Conservation (phyloP, 2,888 invertebrate genomes). For the Ceramica pisi region DNA sequence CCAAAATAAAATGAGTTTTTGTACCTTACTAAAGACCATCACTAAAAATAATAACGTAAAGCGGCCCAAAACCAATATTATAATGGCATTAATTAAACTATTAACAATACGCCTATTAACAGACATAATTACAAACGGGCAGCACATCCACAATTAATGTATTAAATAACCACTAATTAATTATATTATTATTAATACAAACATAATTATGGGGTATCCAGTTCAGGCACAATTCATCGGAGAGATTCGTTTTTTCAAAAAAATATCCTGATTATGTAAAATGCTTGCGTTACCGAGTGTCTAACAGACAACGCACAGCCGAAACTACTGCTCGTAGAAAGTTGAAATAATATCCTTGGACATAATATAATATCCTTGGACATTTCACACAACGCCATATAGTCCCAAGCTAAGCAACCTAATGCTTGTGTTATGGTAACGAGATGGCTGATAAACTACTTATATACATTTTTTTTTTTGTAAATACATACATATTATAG, state of each 20-base stretch:
- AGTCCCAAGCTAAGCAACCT: too few relatives aligned
- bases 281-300: too few relatives aligned
- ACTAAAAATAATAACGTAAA: conserved; percentile 5
- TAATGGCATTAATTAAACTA: conserved; percentile 28
- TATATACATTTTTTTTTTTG: too few relatives aligned
- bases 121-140: background rate
- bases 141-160: background rate
- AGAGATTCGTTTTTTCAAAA: background rate
- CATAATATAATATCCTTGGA: too few relatives aligned
- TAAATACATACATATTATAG: too few relatives aligned
- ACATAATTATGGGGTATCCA: conserved; percentile 3
- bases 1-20: background rate
- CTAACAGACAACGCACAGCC: too few relatives aligned
- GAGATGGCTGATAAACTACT: too few relatives aligned
- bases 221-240: background rate
- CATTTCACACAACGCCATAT: too few relatives aligned
- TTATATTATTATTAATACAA: background rate
- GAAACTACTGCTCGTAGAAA: too few relatives aligned
- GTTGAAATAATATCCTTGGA: too few relatives aligned
- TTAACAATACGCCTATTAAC: conserved; percentile 11
- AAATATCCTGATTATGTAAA: too few relatives aligned
- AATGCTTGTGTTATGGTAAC: too few relatives aligned
- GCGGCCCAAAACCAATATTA: background rate
- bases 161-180: conserved; percentile 2
- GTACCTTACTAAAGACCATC: conserved; percentile 1